Evolutionary conservation across 2,113 vertebrate genomes (phyloP).

Genomic region (Anarhynchus alexandrinus): DNA sequence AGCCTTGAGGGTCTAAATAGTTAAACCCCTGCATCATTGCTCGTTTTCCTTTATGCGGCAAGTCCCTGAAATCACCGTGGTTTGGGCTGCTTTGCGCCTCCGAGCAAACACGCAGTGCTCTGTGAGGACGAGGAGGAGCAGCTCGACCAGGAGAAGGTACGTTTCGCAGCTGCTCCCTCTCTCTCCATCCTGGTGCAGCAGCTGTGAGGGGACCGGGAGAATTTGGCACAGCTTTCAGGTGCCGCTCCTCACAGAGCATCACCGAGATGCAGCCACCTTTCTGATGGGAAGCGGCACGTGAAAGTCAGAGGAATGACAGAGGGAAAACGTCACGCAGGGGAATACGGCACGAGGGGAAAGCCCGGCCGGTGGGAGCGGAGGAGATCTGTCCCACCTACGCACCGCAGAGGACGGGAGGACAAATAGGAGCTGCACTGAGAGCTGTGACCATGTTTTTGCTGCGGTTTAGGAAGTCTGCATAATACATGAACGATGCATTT

Average conservation of each 20-base stretch:
- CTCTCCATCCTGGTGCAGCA: neutral
- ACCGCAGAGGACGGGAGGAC: neutral
- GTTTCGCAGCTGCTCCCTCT: neutral
- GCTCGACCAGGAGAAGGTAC: neutral
- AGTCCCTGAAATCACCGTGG: neutral
- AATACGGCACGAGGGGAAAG: neutral
- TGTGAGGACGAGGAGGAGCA: neutral
- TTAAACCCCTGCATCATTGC: neutral
- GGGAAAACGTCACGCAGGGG: neutral
- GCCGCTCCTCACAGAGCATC: neutral
- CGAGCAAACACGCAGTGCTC: neutral
- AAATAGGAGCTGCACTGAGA: neutral
- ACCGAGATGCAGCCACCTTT: neutral
- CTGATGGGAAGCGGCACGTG: neutral
- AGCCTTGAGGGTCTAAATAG: neutral
- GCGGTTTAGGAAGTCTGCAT: neutral
- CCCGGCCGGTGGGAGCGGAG: neutral
- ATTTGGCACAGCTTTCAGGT: neutral
- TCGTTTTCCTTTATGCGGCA: fast-evolving
- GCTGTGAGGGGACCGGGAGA: neutral
- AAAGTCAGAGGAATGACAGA: neutral
- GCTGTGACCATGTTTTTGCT: neutral
- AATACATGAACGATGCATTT: neutral
- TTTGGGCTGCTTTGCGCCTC: neutral
- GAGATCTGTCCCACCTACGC: neutral